Percentiles rank a stretch among this genome's conserved stretches.
These are phyloP conservation scores for Arenaria interpres DNA, from an alignment of 2,113 vertebrate species.

Conservation along the genomic window DNA sequence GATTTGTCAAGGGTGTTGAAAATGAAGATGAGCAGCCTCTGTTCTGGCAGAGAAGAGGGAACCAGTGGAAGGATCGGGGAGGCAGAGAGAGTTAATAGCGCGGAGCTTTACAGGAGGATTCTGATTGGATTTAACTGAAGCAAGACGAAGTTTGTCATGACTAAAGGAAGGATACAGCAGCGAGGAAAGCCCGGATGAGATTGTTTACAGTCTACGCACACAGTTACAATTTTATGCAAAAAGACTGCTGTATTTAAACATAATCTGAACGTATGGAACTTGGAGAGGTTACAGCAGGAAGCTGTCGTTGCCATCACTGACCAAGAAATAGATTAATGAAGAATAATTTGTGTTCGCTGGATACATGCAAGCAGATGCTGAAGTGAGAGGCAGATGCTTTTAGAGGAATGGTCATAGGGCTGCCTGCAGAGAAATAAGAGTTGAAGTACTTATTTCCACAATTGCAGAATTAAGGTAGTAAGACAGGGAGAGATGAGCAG, in stretches of 20 bases:
- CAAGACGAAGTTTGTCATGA: neutral
- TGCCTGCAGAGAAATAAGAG: neutral
- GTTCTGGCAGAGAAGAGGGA: neutral
- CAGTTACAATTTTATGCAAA: neutral
- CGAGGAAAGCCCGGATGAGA: neutral
- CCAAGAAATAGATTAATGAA: neutral
- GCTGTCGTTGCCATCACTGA: neutral
- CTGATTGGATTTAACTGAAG: neutral
- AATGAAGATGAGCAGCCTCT: neutral
- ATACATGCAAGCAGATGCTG: neutral
- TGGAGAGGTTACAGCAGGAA: neutral
- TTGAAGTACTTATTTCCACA: neutral
- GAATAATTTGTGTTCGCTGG: neutral
- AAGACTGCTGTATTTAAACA: neutral
- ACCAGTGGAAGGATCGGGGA: neutral
- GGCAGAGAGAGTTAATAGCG: neutral
- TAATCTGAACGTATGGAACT: neutral
- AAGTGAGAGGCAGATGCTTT: neutral
- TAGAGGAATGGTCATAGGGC: neutral
- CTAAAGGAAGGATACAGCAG: neutral
- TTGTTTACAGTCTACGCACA: neutral
- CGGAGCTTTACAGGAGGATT: constrained; percentile 6
- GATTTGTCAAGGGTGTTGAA: neutral
- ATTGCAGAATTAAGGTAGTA: neutral
- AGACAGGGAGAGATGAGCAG: neutral